These are phyloP conservation scores for Lagenorhynchus albirostris DNA, from an alignment of 2,113 vertebrate species.

Conservation along the genomic window DNA sequence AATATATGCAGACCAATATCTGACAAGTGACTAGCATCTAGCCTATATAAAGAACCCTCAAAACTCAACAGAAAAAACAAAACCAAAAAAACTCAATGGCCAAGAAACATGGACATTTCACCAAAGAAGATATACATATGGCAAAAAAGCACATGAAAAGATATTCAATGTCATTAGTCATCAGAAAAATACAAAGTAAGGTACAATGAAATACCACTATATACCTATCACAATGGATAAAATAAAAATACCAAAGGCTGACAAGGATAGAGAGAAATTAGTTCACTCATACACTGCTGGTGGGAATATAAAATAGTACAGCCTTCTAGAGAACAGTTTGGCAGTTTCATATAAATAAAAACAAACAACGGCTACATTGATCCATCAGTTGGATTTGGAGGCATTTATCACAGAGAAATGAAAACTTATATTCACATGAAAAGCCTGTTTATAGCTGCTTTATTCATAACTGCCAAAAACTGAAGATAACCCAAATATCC, in stretches of 20 bases:
- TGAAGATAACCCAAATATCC: not conserved
- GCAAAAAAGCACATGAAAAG: not conserved
- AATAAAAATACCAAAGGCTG: not conserved
- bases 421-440: not conserved
- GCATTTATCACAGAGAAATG: not conserved
- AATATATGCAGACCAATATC: not conserved
- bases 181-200: conserved; percentile 3
- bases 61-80: not conserved
- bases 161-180: not conserved
- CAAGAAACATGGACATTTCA: not conserved
- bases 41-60: not conserved
- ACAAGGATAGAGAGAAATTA: not conserved
- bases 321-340: not conserved
- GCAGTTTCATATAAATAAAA: not conserved
- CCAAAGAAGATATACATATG: not conserved
- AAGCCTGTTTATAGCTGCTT: not conserved
- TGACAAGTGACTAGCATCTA: not conserved
- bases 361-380: not conserved
- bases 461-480: not conserved
- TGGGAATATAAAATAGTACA: not conserved
- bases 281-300: not conserved
- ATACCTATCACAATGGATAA: not conserved
- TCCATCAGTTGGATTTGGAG: not conserved
- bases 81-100: not conserved
- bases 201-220: not conserved